Percentiles rank a stretch among this genome's conserved stretches.
Conservation (phyloP, 2,113 vertebrate genomes). For the Synodontis membranacea region DNA sequence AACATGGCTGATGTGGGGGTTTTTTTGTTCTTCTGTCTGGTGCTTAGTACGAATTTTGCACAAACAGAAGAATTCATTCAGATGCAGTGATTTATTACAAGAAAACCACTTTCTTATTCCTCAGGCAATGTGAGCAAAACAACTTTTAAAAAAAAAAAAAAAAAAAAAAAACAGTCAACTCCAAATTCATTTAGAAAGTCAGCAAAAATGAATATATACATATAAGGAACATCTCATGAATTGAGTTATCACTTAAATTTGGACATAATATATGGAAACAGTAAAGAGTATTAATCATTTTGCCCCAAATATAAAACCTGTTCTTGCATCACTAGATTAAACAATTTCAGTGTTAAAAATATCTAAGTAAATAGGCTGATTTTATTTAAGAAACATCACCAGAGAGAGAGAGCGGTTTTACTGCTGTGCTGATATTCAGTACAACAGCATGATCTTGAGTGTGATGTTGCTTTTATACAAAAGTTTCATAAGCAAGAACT, state of each 20-base stretch:
- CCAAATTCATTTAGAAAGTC: not conserved
- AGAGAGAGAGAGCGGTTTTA: too few species aligned
- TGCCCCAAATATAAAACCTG: not conserved
- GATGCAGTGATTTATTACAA: not conserved
- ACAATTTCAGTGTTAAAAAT: not conserved
- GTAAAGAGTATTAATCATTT: not conserved
- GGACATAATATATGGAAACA: not conserved
- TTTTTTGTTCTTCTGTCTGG: not conserved
- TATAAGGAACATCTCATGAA: not conserved
- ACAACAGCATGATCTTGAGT: too few species aligned
- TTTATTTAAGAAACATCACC: too few species aligned
- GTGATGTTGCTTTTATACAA: too few species aligned
- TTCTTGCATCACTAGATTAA: not conserved
- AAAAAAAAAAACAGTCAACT: not conserved
- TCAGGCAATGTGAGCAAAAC: not conserved
- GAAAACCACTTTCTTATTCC: not conserved
- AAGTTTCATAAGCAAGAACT: too few species aligned
- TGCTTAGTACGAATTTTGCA: not conserved
- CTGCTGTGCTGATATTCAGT: too few species aligned
- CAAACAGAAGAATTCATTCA: not conserved
- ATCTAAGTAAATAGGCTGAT: not conserved
- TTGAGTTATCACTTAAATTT: not conserved
- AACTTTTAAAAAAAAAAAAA: not conserved
- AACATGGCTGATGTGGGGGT: not conserved
- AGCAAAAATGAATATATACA: not conserved